Evolutionary conservation across 2,797 vertebrate species (phyloP), one percentile per base, ranked within the genome.

Genomic region (Catamblyrhynchus diadema): DNA sequence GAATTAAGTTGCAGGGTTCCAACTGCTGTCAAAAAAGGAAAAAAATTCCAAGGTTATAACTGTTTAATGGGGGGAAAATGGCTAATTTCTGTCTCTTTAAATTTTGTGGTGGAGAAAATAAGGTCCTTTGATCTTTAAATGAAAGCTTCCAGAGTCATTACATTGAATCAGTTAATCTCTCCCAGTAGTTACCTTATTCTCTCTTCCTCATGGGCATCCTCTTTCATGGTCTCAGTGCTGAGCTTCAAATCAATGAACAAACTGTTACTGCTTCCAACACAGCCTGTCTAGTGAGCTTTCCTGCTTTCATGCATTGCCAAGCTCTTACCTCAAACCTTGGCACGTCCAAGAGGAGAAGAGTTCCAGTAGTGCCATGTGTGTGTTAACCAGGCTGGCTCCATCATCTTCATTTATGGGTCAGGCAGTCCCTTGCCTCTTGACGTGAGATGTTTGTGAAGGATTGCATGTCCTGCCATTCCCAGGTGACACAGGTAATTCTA

Each of bases 161-260:
- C 67, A 88, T 88, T 93, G 94, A 88, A 96, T 97, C 94, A 86
- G 90, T 97, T 97, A 94, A 96, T 97, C 95, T 98, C 83, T 96
- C 86, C 95, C 90, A 88, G 83, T 96, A 94, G 94, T 92, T 97
- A 95, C 84, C 81, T 96, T 97, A 95, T 96, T 97, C 85, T 95
- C 54, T 92, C 91, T 96, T 97, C 96, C 96, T 96, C 91, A 95
- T 91, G 91, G 94, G 91, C 91, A 87, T 48, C 50, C 81, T 95
- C 87, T 97, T 97, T 96, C 96, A 96, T 92, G 93, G 92, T 88
- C 82, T 97, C 91, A 92, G 59, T 69, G 87, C 95, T 77, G 87
- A 96, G 92, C 96, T 96, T 92, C 96, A 95, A 95, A 97, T 98
- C 96, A 97, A 93, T 97, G 96, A 91, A 94, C 93, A 96, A 95